Evolutionary conservation across 2,797 vertebrate species (phyloP).

Genomic region (Microctenopoma lineatum): DNA sequence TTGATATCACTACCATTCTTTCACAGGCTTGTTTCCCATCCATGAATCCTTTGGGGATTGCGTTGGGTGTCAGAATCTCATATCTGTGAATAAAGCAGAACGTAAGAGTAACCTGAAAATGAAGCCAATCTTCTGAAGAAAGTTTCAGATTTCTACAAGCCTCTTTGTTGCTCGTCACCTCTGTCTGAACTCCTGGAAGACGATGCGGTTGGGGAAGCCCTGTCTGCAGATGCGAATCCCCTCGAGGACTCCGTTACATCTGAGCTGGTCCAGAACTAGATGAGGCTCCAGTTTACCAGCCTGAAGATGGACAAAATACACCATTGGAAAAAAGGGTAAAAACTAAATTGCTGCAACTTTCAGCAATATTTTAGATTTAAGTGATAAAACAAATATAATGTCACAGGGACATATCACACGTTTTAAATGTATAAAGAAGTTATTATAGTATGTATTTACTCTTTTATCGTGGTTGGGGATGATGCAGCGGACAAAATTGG

Average conservation of each 20-base stretch:
- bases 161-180: conserved; percentile 78
- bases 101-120: background rate
- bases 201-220: conserved; percentile 96
- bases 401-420: no score
- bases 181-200: conserved; percentile 97
- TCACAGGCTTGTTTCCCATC: conserved; percentile 98
- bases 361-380: no score
- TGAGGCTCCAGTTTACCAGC: conserved; percentile 93
- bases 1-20: conserved; percentile 86
- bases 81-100: conserved; percentile 84
- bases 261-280: conserved; percentile 96
- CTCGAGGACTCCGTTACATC: conserved; percentile 96
- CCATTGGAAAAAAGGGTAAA: background rate
- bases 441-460: conserved; percentile 71
- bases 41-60: conserved; percentile 99
- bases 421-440: no score
- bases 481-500: conserved; percentile 98
- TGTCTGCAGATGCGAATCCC: conserved; percentile 98
- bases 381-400: no score
- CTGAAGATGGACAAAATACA: conserved; percentile 68
- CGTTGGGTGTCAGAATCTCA: conserved; percentile 97
- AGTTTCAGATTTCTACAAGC: background rate
- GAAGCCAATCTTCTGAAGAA: background rate
- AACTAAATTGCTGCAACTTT: background rate
- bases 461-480: conserved; percentile 98